A percentile compares a stretch with the other conserved stretches of the same genome.
phyloP scores from a whole-genome alignment of 2,888 invertebrate species.

The Ectropis crepuscularia region DNA sequence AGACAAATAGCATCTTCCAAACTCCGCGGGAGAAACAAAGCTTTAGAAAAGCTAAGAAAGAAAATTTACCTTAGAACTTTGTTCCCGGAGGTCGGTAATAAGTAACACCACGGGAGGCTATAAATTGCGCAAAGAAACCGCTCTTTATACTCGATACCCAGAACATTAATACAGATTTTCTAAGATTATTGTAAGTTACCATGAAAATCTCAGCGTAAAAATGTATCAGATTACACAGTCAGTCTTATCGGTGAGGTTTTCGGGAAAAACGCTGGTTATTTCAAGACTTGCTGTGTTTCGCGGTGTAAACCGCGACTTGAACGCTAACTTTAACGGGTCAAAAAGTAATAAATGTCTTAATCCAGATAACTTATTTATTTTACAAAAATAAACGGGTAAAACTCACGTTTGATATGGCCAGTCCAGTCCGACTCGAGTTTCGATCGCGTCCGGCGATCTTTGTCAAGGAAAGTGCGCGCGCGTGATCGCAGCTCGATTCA shows the following conservation, averaged over 20 bases:
- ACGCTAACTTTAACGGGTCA: no score
- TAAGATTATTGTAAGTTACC: constrained; percentile 58
- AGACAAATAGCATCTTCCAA: constrained; percentile 39
- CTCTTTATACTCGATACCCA: constrained; percentile 60
- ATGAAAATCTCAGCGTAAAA: constrained; percentile 30
- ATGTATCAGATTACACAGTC: constrained; percentile 38
- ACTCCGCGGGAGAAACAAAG: constrained; percentile 49
- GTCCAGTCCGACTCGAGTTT: no score
- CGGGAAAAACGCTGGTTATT: background rate
- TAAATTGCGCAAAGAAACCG: constrained; percentile 62
- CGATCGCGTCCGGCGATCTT: no score
- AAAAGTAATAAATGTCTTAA: no score
- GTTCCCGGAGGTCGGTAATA: constrained; percentile 56
- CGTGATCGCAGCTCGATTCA: no score
- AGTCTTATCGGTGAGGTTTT: constrained; percentile 23
- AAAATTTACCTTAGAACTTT: constrained; percentile 59
- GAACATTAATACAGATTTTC: constrained; percentile 66
- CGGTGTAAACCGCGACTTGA: no score
- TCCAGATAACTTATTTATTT: no score
- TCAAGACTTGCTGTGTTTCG: background rate
- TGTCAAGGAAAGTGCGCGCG: no score
- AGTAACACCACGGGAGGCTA: constrained; percentile 59
- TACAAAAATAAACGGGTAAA: no score
- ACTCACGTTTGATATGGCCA: no score
- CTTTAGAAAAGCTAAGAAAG: constrained; percentile 55